Conservation (phyloP, 2,888 invertebrate species). For the Drosophila anomalata region DNA sequence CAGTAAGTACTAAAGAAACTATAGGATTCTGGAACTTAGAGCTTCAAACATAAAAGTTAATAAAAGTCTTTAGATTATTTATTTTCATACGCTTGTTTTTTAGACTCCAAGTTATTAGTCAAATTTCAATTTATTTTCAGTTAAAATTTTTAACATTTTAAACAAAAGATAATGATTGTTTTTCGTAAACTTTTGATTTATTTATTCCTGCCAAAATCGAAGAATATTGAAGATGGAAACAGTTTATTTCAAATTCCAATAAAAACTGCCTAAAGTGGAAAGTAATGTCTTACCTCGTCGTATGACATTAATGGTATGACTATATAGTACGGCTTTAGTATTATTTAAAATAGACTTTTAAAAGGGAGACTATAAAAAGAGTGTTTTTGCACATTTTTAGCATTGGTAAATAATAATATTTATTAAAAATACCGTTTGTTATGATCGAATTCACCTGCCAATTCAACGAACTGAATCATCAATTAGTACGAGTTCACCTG, state of each 20-base stretch:
- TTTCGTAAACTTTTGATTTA: background rate
- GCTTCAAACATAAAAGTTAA: too few species aligned
- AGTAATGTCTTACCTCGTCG: background rate
- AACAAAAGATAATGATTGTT: background rate
- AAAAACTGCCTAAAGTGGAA: background rate
- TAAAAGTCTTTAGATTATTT: background rate
- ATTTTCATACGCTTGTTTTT: background rate
- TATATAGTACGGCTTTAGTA: too few species aligned
- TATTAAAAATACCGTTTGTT: constrained; percentile 5
- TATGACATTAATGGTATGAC: background rate
- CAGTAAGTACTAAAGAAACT: too few species aligned
- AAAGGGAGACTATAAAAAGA: background rate
- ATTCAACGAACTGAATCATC: constrained; percentile 48
- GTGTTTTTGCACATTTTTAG: background rate
- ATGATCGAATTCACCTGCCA: background rate
- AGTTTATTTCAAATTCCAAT: background rate
- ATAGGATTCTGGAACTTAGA: too few species aligned
- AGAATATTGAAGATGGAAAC: background rate
- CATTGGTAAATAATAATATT: constrained; percentile 3
- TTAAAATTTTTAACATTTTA: background rate
- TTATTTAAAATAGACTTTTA: too few species aligned
- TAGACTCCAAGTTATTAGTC: background rate
- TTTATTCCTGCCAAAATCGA: background rate
- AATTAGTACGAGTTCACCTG: constrained; percentile 31
- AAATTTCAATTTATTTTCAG: background rate